Conservation (phyloP, 2,797 vertebrate species). For the Alca torda region DNA sequence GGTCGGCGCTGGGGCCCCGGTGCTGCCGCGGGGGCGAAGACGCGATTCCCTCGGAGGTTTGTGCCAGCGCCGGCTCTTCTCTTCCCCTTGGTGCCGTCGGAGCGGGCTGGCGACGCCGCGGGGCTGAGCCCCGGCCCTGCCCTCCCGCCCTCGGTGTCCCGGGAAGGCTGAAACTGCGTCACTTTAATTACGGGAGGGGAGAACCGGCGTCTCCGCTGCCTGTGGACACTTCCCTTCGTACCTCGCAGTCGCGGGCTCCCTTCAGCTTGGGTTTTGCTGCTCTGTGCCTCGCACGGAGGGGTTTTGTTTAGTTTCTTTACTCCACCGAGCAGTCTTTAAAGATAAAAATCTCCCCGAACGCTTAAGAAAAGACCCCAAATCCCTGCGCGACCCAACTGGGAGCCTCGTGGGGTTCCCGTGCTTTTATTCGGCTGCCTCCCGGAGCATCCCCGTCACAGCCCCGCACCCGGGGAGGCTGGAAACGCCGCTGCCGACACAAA, state of each 20-base stretch:
- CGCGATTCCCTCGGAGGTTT: background rate
- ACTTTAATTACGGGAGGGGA: background rate
- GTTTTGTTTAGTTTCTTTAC: background rate
- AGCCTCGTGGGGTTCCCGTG: background rate
- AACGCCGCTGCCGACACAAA: no score
- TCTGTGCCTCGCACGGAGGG: accelerated
- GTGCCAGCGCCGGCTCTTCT: background rate
- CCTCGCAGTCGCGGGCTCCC: no score
- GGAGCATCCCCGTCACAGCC: background rate
- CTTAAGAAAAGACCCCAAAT: background rate
- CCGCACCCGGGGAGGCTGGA: background rate
- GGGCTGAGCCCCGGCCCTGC: background rate
- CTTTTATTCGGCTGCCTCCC: background rate
- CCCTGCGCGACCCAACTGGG: accelerated
- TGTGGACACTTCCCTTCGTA: accelerated
- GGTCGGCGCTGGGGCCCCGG: no score
- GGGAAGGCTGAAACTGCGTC: background rate
- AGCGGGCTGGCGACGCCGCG: background rate
- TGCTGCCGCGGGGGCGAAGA: background rate
- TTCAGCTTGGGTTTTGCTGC: background rate
- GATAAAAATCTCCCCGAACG: accelerated
- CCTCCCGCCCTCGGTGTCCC: background rate
- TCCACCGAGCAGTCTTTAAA: background rate
- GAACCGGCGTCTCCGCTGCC: background rate
- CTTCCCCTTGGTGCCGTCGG: background rate